These are phyloP conservation scores for Tachypleus tridentatus DNA, from an alignment of 1,140 invertebrate species.

Conservation along the genomic window DNA sequence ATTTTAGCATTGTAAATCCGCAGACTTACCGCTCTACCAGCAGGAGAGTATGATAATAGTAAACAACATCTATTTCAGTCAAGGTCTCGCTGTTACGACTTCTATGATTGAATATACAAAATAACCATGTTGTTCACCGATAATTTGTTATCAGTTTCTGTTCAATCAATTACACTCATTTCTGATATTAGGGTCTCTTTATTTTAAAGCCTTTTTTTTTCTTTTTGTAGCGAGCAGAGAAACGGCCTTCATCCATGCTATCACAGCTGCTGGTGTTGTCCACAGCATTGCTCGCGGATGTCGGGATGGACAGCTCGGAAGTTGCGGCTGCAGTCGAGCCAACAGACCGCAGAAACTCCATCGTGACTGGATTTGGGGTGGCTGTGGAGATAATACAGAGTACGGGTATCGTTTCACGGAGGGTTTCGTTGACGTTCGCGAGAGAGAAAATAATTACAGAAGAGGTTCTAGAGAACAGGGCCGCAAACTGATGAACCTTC, in stretches of 20 bases:
- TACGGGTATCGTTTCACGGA: conserved; percentile 87
- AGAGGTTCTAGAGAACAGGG: conserved; percentile 60
- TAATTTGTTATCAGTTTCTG: too few relatives aligned
- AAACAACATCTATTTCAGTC: too few relatives aligned
- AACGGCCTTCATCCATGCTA: conserved; percentile 78
- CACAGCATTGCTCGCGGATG: conserved; percentile 74
- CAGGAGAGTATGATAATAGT: too few relatives aligned
- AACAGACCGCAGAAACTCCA: conserved; percentile 36
- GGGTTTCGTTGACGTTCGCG: conserved; percentile 78
- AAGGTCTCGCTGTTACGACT: too few relatives aligned
- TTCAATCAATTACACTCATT: too few relatives aligned
- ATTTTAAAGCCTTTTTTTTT: too few relatives aligned
- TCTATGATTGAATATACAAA: too few relatives aligned
- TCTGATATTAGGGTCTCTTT: too few relatives aligned
- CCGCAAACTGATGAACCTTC: conserved; percentile 76
- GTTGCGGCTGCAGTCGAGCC: conserved; percentile 66
- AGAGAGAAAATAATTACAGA: conserved; percentile 51
- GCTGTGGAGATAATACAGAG: conserved; percentile 88
- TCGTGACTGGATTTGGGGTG: conserved; percentile 89
- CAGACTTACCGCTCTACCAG: too few relatives aligned
- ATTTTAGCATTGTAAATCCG: too few relatives aligned
- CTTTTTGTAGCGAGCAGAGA: conserved; percentile 62
- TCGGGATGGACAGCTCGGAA: conserved; percentile 71
- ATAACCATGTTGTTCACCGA: too few relatives aligned
- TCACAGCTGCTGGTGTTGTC: conserved; percentile 76